A percentile compares a stretch with the other conserved stretches of the same genome.
phyloP scores from a whole-genome alignment of 2,113 vertebrate genomes.

The Barbus barbus region DNA sequence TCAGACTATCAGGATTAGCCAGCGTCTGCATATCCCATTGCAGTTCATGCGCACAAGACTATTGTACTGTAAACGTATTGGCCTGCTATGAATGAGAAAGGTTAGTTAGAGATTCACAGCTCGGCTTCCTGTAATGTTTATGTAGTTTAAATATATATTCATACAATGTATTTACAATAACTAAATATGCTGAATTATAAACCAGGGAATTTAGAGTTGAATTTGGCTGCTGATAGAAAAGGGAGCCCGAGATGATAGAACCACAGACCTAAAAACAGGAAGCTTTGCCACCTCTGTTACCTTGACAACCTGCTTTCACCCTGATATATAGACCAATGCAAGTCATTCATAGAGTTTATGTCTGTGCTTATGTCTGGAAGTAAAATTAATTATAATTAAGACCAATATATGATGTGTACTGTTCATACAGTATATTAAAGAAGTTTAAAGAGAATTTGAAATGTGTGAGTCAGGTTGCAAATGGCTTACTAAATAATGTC shows the following conservation, averaged over 20 bases:
- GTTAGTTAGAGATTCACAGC: neutral
- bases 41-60: neutral
- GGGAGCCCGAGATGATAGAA: constrained; percentile 22
- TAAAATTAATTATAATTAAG: neutral
- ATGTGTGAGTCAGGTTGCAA: neutral
- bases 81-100: neutral
- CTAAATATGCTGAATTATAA: neutral
- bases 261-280: constrained; percentile 28
- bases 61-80: constrained; percentile 11
- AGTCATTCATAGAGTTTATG: constrained; percentile 6
- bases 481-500: neutral
- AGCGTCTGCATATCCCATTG: neutral
- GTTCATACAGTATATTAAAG: neutral
- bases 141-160: neutral
- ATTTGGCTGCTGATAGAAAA: constrained; percentile 10
- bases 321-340: neutral
- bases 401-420: neutral
- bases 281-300: constrained; percentile 34
- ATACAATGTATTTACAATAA: neutral
- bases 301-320: constrained; percentile 40
- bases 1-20: neutral
- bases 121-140: neutral
- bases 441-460: neutral
- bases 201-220: neutral
- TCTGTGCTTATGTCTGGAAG: constrained; percentile 4